phyloP scores from a whole-genome alignment of 2,888 invertebrate species.

The Tetropium fuscum region DNA sequence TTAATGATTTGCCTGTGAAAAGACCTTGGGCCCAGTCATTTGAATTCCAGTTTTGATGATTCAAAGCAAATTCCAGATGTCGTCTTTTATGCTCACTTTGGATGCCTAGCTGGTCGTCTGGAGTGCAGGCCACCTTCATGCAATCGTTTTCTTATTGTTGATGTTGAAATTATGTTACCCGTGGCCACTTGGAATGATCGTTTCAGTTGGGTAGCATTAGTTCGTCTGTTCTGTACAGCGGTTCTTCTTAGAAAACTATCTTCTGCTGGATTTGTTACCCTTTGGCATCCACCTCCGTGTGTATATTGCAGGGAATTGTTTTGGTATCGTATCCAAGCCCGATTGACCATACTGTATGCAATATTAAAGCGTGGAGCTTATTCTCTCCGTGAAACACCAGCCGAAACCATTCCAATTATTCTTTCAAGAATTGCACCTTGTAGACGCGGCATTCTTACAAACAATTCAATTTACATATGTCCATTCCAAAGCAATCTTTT shows the following conservation, averaged over 20 bases:
- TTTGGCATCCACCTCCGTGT: neutral
- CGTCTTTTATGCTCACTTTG: no score
- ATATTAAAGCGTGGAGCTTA: no score
- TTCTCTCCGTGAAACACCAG: slow-evolving; percentile 1
- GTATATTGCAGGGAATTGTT: neutral
- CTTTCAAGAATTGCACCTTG: neutral
- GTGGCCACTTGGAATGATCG: no score
- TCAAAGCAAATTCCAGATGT: no score
- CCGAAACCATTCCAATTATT: neutral
- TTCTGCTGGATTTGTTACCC: neutral
- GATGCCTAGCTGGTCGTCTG: no score
- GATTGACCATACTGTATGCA: neutral
- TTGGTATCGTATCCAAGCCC: neutral
- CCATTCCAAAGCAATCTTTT: neutral
- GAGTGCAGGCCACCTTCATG: no score
- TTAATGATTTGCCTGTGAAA: no score
- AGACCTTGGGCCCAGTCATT: no score
- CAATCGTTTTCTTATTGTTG: no score
- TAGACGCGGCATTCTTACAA: neutral
- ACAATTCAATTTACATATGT: neutral
- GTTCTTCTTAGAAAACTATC: neutral
- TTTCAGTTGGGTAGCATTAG: neutral
- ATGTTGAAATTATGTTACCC: no score
- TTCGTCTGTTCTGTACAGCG: neutral
- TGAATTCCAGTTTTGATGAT: no score